Conservation (phyloP, 2,888 invertebrate species). For the Xestia xanthographa region DNA sequence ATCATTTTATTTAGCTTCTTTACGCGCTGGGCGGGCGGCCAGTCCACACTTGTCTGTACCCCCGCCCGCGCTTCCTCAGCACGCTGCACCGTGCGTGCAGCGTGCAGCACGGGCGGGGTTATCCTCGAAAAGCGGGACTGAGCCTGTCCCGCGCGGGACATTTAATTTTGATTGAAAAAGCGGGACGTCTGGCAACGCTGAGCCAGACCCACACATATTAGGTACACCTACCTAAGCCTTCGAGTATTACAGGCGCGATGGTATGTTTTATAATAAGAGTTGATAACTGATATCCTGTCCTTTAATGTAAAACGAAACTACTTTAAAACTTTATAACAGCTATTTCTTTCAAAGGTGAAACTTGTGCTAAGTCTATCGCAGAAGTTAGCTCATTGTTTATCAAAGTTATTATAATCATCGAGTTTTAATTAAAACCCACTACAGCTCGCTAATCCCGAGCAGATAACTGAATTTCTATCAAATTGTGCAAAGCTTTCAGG, state of each 20-base stretch:
- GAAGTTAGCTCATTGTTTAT: neutral
- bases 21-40: too few species aligned
- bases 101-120: too few species aligned
- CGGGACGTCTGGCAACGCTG: too few species aligned
- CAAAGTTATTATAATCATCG: neutral
- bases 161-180: too few species aligned
- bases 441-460: constrained; percentile 18
- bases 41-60: too few species aligned
- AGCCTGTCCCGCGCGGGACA: too few species aligned
- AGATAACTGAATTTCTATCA: constrained; percentile 52
- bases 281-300: neutral
- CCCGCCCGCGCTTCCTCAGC: too few species aligned
- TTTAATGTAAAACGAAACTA: neutral
- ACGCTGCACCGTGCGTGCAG: too few species aligned
- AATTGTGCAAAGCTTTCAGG: constrained; percentile 47
- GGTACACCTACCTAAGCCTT: neutral
- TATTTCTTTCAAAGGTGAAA: constrained; percentile 1
- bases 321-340: neutral
- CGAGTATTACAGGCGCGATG: neutral
- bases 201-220: too few species aligned
- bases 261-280: neutral
- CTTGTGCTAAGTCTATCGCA: neutral
- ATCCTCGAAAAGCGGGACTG: too few species aligned
- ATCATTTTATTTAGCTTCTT: too few species aligned
- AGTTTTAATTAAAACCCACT: constrained; percentile 22